These are phyloP conservation scores for Orthosia incerta DNA, from an alignment of 2,888 invertebrate genomes.

Conservation along the genomic window DNA sequence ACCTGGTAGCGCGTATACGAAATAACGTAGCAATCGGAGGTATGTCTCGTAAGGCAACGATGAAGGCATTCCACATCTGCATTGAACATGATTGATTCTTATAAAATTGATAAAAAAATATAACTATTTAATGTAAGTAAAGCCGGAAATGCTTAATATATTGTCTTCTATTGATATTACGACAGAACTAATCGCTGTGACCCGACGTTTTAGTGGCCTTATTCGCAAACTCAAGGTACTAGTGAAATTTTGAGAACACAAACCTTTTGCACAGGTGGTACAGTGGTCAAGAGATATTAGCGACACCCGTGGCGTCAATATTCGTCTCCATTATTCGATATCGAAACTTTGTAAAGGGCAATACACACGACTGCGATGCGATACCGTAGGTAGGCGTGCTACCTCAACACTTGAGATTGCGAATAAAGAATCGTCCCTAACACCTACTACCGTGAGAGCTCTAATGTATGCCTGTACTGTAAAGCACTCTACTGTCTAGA, in stretches of 20 bases:
- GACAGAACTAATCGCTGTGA: conserved; percentile 17
- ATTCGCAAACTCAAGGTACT: conserved; percentile 13
- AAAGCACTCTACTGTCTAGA: conserved; percentile 1
- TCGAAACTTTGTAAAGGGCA: not conserved
- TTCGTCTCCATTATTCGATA: not conserved
- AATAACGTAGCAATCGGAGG: conserved; percentile 72
- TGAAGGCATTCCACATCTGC: conserved; percentile 76
- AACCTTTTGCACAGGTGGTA: not conserved
- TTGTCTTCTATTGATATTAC: conserved; percentile 42
- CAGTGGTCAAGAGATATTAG: not conserved
- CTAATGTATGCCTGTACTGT: not conserved
- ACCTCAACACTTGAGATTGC: not conserved
- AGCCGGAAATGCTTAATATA: conserved; percentile 39
- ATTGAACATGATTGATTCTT: conserved; percentile 35
- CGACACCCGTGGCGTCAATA: not conserved
- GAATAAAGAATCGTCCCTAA: conserved; percentile 10
- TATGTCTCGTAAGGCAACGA: conserved; percentile 81
- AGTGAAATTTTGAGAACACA: not conserved
- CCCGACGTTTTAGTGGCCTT: conserved; percentile 12
- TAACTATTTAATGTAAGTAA: conserved; percentile 44
- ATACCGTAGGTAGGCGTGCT: too few species aligned
- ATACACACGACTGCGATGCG: conserved; percentile 1
- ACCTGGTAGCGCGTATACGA: conserved; percentile 73
- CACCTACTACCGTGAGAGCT: conserved; percentile 6
- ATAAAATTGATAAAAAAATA: conserved; percentile 51